Percentiles rank a stretch among this genome's conserved stretches.
phyloP scores from a whole-genome alignment of 2,797 vertebrate genomes.

The Taenioides sp. region DNA sequence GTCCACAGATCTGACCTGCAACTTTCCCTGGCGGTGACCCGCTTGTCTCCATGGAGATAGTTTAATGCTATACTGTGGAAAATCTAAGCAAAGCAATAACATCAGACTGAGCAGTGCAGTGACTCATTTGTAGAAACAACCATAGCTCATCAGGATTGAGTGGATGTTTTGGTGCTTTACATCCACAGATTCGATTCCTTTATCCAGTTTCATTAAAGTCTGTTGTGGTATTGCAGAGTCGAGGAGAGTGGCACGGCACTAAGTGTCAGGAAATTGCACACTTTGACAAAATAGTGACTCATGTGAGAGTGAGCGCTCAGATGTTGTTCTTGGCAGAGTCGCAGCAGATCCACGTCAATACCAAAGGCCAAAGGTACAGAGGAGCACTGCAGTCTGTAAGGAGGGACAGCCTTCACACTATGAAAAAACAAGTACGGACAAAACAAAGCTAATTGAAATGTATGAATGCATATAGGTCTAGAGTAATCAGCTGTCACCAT shows the following conservation, averaged over 20 bases:
- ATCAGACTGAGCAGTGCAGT: conserved; percentile 5
- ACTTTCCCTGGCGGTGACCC: background rate
- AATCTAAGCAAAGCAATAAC: background rate
- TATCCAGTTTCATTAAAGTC: conserved; percentile 20
- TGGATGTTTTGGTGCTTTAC: conserved; percentile 1
- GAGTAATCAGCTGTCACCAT: background rate
- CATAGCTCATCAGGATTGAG: background rate
- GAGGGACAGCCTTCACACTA: background rate
- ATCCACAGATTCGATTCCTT: conserved; percentile 11
- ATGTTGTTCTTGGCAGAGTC: conserved; percentile 53
- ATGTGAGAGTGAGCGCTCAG: conserved; percentile 40
- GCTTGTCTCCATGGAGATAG: background rate
- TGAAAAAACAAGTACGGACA: background rate
- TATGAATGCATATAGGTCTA: background rate
- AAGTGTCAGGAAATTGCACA: conserved; percentile 52
- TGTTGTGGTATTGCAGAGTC: conserved; percentile 15
- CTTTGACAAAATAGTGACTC: conserved; percentile 64
- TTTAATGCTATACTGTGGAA: background rate
- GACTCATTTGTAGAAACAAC: conserved; percentile 6
- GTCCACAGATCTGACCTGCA: background rate
- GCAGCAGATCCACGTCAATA: conserved; percentile 12
- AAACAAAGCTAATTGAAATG: background rate
- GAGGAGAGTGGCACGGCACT: conserved; percentile 27
- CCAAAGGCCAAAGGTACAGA: conserved; percentile 3
- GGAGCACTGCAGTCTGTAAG: background rate